Evolutionary conservation across 2,888 invertebrate genomes (phyloP).

Genomic region (Dasypolia templi): DNA sequence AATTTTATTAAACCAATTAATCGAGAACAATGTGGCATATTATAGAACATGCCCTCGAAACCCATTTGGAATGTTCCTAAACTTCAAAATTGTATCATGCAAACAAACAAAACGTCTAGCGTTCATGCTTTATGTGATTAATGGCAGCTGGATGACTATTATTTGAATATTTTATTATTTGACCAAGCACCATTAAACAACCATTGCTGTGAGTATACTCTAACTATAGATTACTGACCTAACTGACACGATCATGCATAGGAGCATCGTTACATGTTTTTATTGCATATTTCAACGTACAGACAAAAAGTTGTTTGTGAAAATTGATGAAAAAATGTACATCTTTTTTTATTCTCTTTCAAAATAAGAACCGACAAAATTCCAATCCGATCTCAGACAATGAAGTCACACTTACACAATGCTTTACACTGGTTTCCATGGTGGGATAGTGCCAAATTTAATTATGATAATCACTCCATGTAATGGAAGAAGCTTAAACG

Average conservation of each 20-base stretch:
- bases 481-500: background rate
- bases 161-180: slow-evolving; percentile 43
- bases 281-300: slow-evolving; percentile 8
- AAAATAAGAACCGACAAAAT: background rate
- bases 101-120: slow-evolving; percentile 29
- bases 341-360: background rate
- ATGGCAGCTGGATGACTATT: slow-evolving; percentile 37
- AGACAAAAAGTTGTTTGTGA: background rate
- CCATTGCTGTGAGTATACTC: slow-evolving; percentile 31
- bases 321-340: background rate
- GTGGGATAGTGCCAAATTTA: background rate
- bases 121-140: slow-evolving; percentile 36
- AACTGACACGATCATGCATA: slow-evolving; percentile 21
- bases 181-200: slow-evolving; percentile 38
- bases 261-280: slow-evolving; percentile 10
- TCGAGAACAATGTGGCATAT: slow-evolving; percentile 3
- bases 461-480: background rate
- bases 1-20: slow-evolving; percentile 1
- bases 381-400: background rate
- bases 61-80: slow-evolving; percentile 39
- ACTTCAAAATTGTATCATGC: slow-evolving; percentile 55
- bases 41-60: slow-evolving; percentile 21
- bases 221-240: slow-evolving; percentile 42
- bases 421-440: background rate
- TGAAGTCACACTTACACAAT: slow-evolving; percentile 3